Percentiles rank a stretch among this genome's conserved stretches.
phyloP scores from a whole-genome alignment of 1,140 invertebrate species.

The Drusus annulatus region DNA sequence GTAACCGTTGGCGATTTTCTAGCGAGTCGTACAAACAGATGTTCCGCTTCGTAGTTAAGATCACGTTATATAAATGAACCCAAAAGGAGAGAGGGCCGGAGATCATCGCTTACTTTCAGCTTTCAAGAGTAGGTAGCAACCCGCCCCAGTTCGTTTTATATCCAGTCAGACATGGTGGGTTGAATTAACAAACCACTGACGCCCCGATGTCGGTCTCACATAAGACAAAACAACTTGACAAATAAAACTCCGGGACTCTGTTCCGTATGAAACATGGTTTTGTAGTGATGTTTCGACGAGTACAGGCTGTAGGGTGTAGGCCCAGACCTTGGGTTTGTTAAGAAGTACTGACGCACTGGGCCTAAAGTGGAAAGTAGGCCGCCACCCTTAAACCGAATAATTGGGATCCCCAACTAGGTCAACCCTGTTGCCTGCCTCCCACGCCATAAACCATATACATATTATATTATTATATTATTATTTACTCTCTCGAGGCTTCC shows the following conservation, averaged over 20 bases:
- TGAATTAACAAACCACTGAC: not conserved
- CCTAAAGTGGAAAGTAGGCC: slow-evolving; percentile 27
- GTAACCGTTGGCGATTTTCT: no score
- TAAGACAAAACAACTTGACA: no score
- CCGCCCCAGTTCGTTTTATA: not conserved
- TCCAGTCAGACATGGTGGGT: not conserved
- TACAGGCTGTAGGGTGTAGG: not conserved
- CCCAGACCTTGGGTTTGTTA: slow-evolving; percentile 20
- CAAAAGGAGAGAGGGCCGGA: not conserved
- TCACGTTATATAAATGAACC: no score
- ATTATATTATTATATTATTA: slow-evolving; percentile 12
- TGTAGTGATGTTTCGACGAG: slow-evolving; percentile 4
- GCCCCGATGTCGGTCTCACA: not conserved
- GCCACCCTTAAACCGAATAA: slow-evolving; percentile 39
- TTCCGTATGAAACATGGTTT: no score
- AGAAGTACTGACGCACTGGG: slow-evolving; percentile 8
- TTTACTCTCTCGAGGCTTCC: slow-evolving; percentile 30
- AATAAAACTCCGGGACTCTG: no score
- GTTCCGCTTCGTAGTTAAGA: no score
- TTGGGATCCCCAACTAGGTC: slow-evolving; percentile 33
- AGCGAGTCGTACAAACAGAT: no score
- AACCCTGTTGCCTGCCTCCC: slow-evolving; percentile 29
- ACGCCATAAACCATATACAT: not conserved
- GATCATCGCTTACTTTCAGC: not conserved
- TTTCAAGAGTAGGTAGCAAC: not conserved